Evolutionary conservation across 1,140 invertebrate species (phyloP).

Genomic region (Calliopsis andreniformis): DNA sequence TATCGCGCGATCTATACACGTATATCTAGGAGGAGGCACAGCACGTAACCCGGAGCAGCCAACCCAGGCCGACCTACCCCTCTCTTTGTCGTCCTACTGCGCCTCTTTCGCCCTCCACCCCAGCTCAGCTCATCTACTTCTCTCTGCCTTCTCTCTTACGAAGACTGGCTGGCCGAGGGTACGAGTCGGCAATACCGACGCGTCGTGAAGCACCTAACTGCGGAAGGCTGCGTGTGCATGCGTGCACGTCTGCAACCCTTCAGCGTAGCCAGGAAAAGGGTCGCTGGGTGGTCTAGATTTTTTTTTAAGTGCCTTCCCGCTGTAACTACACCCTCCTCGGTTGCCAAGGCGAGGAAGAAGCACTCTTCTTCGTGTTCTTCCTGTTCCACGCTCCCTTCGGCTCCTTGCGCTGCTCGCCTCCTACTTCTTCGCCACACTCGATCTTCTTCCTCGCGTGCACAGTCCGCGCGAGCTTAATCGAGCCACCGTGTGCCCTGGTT

Average conservation of each 20-base stretch:
- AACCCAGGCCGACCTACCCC: slow-evolving; percentile 52
- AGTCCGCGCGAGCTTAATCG: slow-evolving; percentile 41
- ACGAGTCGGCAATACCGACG: slow-evolving; percentile 35
- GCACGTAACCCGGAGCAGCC: slow-evolving; percentile 50
- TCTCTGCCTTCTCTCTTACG: slow-evolving; percentile 31
- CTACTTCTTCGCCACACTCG: background rate
- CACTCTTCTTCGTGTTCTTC: slow-evolving; percentile 25
- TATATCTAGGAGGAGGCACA: slow-evolving; percentile 52
- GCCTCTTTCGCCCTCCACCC: slow-evolving; percentile 24
- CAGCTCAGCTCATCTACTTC: slow-evolving; percentile 33
- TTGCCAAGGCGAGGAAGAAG: slow-evolving; percentile 60
- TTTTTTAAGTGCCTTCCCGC: slow-evolving; percentile 64
- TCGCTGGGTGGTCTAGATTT: slow-evolving; percentile 78
- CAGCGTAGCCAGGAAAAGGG: slow-evolving; percentile 66
- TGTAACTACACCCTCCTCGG: slow-evolving; percentile 40
- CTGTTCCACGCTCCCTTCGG: background rate
- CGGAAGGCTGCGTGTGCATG: slow-evolving; percentile 49
- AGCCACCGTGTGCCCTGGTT: slow-evolving; percentile 59
- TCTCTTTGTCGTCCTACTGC: slow-evolving; percentile 52
- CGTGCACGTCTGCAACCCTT: slow-evolving; percentile 63
- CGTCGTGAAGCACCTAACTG: slow-evolving; percentile 56
- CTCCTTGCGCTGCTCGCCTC: background rate
- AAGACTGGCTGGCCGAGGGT: slow-evolving; percentile 28
- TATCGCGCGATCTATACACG: slow-evolving; percentile 68
- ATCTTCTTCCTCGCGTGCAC: slow-evolving; percentile 13